Percentiles rank a stretch among this genome's conserved stretches.
Evolutionary conservation across 2,888 invertebrate species (phyloP).

Genomic region (Pristionchus exspectatus): DNA sequence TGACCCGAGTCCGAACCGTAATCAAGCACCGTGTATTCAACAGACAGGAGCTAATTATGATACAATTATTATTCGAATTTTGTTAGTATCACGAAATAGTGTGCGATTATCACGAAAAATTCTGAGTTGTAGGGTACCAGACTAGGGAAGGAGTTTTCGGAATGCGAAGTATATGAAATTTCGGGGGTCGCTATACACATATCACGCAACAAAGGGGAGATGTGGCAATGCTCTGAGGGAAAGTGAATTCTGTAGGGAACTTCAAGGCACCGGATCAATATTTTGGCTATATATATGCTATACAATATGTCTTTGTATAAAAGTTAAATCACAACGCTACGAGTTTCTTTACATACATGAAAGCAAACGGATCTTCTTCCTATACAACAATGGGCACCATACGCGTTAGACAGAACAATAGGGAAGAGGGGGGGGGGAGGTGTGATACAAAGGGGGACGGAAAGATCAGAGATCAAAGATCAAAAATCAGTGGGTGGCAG

Average conservation of each 20-base stretch:
- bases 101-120: neutral
- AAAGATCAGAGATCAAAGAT: neutral
- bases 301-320: neutral
- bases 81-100: neutral
- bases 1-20: neutral
- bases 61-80: conserved; percentile 16
- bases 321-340: neutral
- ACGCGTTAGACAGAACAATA: neutral
- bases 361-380: neutral
- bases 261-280: neutral
- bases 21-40: too few species aligned
- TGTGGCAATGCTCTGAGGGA: neutral
- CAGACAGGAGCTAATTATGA: too few species aligned
- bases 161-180: neutral
- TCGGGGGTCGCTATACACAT: neutral
- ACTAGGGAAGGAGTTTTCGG: neutral
- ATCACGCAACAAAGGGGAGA: neutral
- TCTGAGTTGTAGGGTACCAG: conserved; percentile 1
- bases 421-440: neutral
- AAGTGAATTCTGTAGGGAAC: neutral
- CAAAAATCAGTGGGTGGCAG: neutral
- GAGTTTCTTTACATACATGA: neutral
- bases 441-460: neutral
- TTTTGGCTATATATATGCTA: neutral
- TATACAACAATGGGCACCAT: neutral